phyloP scores from a whole-genome alignment of 2,113 vertebrate genomes.

The Cyprinus carpio region DNA sequence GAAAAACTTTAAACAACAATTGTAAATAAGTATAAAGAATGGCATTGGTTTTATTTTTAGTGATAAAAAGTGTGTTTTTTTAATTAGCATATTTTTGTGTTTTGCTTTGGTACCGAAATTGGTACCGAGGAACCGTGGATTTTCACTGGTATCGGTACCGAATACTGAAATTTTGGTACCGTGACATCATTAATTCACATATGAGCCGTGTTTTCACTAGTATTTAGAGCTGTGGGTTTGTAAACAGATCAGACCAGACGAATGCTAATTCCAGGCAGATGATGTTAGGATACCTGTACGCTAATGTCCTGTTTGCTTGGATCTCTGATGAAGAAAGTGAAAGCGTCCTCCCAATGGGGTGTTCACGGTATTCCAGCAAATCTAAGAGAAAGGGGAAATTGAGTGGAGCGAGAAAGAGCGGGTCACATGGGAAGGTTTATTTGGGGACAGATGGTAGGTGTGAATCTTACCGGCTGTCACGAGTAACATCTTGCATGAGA shows the following conservation, averaged over 20 bases:
- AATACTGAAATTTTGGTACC: too few species aligned
- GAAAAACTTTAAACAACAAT: too few species aligned
- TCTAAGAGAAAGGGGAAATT: conserved; percentile 65
- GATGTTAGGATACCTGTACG: conserved; percentile 61
- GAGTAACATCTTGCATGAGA: conserved; percentile 85
- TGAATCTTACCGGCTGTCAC: conserved; percentile 82
- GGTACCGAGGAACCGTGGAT: too few species aligned
- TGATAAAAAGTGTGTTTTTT: too few species aligned
- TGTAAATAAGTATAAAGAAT: too few species aligned
- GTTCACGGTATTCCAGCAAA: conserved; percentile 75
- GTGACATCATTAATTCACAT: too few species aligned
- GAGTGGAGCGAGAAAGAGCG: not conserved
- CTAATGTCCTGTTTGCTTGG: conserved; percentile 83
- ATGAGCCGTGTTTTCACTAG: not conserved
- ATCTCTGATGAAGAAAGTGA: conserved; percentile 89
- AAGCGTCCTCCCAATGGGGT: conserved; percentile 89
- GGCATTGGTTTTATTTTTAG: too few species aligned
- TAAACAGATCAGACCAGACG: too few species aligned
- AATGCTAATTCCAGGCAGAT: conserved; percentile 35
- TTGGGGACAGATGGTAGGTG: not conserved
- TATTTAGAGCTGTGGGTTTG: not conserved
- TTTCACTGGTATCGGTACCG: too few species aligned
- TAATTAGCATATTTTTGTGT: too few species aligned
- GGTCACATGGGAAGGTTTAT: not conserved
- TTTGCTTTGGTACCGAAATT: too few species aligned